A percentile compares a stretch with the other conserved stretches of the same genome.
These are phyloP conservation scores for Agrypnus murinus DNA, from an alignment of 2,888 invertebrate genomes.

Conservation along the genomic window DNA sequence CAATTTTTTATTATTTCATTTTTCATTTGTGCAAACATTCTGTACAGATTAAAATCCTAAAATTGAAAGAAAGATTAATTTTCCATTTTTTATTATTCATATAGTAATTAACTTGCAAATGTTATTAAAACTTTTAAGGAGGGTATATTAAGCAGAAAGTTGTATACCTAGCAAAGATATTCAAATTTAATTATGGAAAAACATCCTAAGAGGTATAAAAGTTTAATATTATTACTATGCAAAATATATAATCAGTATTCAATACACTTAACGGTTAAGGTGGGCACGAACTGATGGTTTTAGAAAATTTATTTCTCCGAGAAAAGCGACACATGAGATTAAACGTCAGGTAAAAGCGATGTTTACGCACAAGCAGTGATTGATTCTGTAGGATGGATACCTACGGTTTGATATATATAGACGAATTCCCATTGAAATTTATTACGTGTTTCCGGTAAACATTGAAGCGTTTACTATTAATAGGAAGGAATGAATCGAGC, in stretches of 20 bases:
- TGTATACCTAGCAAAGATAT: no score
- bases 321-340: conserved; percentile 45
- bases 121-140: no score
- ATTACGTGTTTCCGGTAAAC: conserved; percentile 45
- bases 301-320: conserved; percentile 41
- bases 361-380: conserved; percentile 49
- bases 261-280: conserved; percentile 39
- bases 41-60: no score
- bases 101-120: no score
- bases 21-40: no score
- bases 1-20: no score
- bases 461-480: conserved; percentile 35
- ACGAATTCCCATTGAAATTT: conserved; percentile 44
- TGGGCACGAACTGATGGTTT: conserved; percentile 42
- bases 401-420: conserved; percentile 48
- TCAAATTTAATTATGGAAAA: no score
- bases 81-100: no score
- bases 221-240: conserved; percentile 18
- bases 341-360: conserved; percentile 46
- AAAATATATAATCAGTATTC: conserved; percentile 40
- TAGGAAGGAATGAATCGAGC: conserved; percentile 34
- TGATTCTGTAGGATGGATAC: conserved; percentile 47
- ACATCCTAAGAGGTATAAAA: no score
- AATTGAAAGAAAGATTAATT: no score
- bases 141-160: no score